phyloP scores from a whole-genome alignment of 2,113 vertebrate species.

The Carassius gibelio region DNA sequence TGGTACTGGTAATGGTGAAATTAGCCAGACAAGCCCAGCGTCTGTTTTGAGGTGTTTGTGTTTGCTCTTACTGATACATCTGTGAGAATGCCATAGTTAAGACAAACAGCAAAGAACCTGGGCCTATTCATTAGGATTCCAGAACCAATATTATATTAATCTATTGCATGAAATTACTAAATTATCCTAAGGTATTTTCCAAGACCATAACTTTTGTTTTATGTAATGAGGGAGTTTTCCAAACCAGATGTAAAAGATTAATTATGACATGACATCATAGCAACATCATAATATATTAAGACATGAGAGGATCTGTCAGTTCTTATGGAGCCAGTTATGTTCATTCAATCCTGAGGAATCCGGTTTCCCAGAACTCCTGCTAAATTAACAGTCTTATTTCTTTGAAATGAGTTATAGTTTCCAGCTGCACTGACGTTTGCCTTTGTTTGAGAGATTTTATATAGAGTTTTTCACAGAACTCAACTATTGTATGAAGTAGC shows the following conservation, averaged over 20 bases:
- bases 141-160: conserved; percentile 8
- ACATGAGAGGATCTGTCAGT: background rate
- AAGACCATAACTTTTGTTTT: conserved; percentile 1
- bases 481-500: conserved; percentile 49
- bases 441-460: conserved; percentile 64
- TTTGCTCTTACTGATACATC: background rate
- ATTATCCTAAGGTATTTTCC: background rate
- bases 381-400: conserved; percentile 75
- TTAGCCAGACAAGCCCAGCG: background rate
- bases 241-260: conserved; percentile 22
- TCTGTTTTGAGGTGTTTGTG: background rate
- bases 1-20: background rate
- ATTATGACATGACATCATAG: conserved; percentile 24
- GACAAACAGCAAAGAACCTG: background rate
- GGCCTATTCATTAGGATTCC: conserved; percentile 11
- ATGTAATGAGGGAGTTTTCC: background rate
- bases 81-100: background rate
- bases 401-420: conserved; percentile 66
- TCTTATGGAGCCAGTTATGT: background rate
- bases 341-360: conserved; percentile 14
- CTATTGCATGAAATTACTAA: background rate
- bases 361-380: conserved; percentile 52
- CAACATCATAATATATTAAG: conserved; percentile 1
- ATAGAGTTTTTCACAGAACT: conserved; percentile 67
- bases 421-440: conserved; percentile 64